Evolutionary conservation across 2,113 vertebrate genomes (phyloP).

Genomic region (Eudorcas thomsonii): DNA sequence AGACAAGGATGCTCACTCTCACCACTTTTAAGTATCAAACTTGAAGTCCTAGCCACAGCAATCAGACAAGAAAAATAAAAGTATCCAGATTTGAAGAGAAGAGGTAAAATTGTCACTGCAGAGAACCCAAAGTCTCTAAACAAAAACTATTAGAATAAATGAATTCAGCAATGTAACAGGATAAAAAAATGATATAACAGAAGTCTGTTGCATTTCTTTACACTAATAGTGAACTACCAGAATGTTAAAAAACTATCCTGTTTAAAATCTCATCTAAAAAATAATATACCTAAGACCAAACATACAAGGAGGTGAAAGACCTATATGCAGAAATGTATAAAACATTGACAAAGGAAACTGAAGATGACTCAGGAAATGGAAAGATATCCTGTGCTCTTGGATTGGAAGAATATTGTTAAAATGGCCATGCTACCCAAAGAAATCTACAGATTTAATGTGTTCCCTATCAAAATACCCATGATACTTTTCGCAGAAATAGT

Average conservation of each 20-base stretch:
- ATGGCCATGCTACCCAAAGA: neutral
- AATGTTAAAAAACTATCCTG: neutral
- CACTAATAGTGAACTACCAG: neutral
- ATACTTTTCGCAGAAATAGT: neutral
- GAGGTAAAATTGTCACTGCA: neutral
- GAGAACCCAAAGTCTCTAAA: neutral
- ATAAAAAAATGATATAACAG: neutral
- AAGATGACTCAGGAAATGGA: neutral
- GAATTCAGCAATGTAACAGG: neutral
- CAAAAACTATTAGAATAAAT: neutral
- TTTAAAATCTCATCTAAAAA: neutral
- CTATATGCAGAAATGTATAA: neutral
- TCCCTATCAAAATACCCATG: neutral
- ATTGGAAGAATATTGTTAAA: neutral
- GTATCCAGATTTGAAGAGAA: neutral
- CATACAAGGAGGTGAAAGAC: neutral
- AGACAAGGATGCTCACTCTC: neutral
- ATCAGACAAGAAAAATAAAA: neutral
- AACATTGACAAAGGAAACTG: neutral
- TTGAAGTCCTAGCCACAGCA: neutral
- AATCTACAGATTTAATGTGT: neutral
- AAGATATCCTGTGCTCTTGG: neutral
- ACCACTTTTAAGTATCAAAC: neutral
- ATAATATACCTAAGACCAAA: neutral
- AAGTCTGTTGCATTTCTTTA: neutral